Evolutionary conservation across 2,113 vertebrate genomes (phyloP).

Genomic region (Scortum barcoo): DNA sequence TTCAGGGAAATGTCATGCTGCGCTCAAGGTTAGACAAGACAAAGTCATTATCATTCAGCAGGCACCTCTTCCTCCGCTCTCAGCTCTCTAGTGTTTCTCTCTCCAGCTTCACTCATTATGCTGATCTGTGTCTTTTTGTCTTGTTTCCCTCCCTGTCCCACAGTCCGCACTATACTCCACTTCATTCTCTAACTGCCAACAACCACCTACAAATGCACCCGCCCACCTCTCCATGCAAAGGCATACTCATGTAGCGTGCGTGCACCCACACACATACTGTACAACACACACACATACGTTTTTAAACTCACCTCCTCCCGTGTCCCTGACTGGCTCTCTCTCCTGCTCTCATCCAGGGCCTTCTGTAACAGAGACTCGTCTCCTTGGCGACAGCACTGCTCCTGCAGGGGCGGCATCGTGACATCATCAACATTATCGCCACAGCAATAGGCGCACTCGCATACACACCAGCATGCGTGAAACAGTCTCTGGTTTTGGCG

Average conservation of each 20-base stretch:
- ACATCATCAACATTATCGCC: constrained; percentile 54
- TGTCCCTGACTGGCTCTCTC: constrained; percentile 78
- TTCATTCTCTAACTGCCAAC: constrained; percentile 51
- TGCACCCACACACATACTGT: constrained; percentile 51
- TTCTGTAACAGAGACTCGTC: constrained; percentile 87
- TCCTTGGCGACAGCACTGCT: constrained; percentile 88
- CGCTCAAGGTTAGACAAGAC: constrained; percentile 70
- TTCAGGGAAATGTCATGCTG: constrained; percentile 67
- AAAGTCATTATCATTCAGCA: constrained; percentile 60
- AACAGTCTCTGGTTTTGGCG: constrained; percentile 5
- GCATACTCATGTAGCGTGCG: constrained; percentile 21
- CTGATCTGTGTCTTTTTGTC: constrained; percentile 45
- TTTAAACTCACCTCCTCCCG: constrained; percentile 86
- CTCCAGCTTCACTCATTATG: constrained; percentile 25
- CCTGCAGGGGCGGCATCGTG: constrained; percentile 82
- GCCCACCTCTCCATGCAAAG: constrained; percentile 47
- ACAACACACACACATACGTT: constrained; percentile 40
- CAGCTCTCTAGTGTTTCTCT: constrained; percentile 27
- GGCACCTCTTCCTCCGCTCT: constrained; percentile 38
- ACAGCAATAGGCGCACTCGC: neutral
- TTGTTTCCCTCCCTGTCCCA: constrained; percentile 15
- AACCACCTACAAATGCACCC: constrained; percentile 50
- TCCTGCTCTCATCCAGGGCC: constrained; percentile 80
- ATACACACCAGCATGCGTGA: neutral
- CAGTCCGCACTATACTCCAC: constrained; percentile 33